Percentiles rank a stretch among this genome's conserved stretches.
These are phyloP conservation scores for Capreolus pygargus DNA, from an alignment of 2,113 vertebrate genomes.

Conservation along the genomic window DNA sequence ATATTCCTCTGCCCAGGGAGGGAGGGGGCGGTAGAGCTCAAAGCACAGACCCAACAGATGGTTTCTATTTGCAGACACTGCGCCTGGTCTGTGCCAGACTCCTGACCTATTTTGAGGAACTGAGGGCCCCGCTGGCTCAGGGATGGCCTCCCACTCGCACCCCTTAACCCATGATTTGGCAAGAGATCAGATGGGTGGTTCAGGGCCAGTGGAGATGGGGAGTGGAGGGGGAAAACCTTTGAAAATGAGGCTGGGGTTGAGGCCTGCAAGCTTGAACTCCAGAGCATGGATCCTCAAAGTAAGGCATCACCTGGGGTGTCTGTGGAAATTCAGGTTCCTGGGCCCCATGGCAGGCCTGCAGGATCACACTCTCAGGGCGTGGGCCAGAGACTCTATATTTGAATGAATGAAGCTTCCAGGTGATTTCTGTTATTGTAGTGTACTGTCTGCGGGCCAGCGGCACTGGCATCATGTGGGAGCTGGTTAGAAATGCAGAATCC, in stretches of 20 bases:
- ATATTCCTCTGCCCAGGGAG: not conserved
- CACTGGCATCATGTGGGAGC: not conserved
- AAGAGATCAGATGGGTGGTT: not conserved
- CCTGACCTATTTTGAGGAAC: constrained; percentile 61
- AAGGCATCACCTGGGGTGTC: not conserved
- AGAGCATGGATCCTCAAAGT: not conserved
- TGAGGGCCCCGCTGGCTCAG: not conserved
- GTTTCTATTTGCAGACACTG: constrained; percentile 60
- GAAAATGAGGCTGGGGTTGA: not conserved
- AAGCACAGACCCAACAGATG: constrained; percentile 27
- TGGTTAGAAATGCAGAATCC: not conserved
- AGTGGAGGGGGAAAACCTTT: not conserved
- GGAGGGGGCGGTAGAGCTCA: not conserved
- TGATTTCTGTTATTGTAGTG: not conserved
- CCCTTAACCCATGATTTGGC: not conserved
- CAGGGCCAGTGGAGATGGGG: not conserved
- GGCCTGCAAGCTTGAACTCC: not conserved
- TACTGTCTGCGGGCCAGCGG: not conserved
- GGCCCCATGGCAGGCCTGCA: not conserved
- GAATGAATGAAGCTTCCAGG: not conserved
- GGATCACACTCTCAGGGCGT: not conserved
- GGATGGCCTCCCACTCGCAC: not conserved
- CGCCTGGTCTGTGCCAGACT: constrained; percentile 48
- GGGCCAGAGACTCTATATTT: not conserved
- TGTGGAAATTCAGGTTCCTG: not conserved